Conservation (phyloP, 2,888 invertebrate species). For the Schrankia costaestrigalis region DNA sequence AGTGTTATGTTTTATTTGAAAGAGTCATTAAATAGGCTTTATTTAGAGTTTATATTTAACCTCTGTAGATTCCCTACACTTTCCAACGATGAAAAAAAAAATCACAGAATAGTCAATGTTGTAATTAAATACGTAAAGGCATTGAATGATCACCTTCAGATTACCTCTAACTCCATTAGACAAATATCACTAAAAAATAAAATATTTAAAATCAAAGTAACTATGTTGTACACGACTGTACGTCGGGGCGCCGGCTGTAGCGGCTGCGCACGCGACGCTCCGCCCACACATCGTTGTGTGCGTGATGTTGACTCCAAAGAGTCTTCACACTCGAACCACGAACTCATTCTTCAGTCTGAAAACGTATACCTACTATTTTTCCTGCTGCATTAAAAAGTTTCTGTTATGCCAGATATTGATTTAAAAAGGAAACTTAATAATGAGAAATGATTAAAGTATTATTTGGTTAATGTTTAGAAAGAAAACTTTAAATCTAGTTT, state of each 20-base stretch:
- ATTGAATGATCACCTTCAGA: no score
- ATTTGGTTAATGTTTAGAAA: no score
- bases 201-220: slow-evolving; percentile 6
- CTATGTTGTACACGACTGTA: slow-evolving; percentile 34
- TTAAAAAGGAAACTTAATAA: slow-evolving; percentile 1
- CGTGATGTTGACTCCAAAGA: slow-evolving; percentile 44
- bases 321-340: slow-evolving; percentile 33
- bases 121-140: no score
- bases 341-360: slow-evolving; percentile 21
- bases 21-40: no score
- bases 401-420: background rate
- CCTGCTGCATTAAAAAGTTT: slow-evolving; percentile 18
- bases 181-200: background rate
- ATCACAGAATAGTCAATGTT: background rate
- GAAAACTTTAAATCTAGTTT: no score
- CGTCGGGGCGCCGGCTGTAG: slow-evolving; percentile 46
- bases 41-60: no score
- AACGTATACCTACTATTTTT: slow-evolving; percentile 29
- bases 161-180: no score
- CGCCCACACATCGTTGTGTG: slow-evolving; percentile 48
- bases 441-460: background rate
- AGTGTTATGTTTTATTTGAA: no score
- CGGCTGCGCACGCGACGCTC: slow-evolving; percentile 51
- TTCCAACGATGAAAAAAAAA: no score
- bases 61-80: no score